Evolutionary conservation across 2,888 invertebrate genomes (phyloP).

Genomic region (Aphidius colemani): DNA sequence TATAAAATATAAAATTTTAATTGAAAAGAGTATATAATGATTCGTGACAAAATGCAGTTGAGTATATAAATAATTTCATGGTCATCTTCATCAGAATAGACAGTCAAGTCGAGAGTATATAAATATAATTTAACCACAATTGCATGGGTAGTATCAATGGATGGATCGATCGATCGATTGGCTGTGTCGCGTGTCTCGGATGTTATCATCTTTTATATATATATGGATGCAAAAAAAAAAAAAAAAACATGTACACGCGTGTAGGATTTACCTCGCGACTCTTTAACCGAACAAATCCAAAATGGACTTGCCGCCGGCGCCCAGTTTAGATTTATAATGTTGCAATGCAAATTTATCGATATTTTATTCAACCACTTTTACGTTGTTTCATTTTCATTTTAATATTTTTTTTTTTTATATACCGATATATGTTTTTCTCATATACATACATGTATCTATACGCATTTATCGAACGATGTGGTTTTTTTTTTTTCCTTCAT

Average conservation of each 20-base stretch:
- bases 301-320: conserved; percentile 35
- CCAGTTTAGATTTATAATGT: conserved; percentile 41
- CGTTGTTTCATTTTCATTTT: conserved; percentile 24
- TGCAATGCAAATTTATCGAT: conserved; percentile 50
- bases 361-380: conserved; percentile 41
- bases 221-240: not conserved
- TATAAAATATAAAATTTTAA: no score
- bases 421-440: conserved; percentile 1
- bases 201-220: conserved; percentile 9
- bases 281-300: conserved; percentile 38
- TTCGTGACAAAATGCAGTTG: conserved; percentile 24
- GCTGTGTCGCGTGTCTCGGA: conserved; percentile 17
- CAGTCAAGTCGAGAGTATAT: conserved; percentile 13
- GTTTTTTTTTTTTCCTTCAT: no score
- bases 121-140: conserved; percentile 26
- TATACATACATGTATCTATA: not conserved
- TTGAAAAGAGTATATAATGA: not conserved
- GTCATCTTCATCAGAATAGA: conserved; percentile 16
- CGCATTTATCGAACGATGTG: not conserved
- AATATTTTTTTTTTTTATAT: no score
- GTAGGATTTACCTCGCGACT: conserved; percentile 16
- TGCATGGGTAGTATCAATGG: conserved; percentile 30
- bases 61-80: not conserved
- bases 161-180: conserved; percentile 23
- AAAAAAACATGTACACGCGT: not conserved